A percentile compares a stretch with the other conserved stretches of the same genome.
Conservation (phyloP, 1,140 invertebrate genomes). For the Rhyacophila brunnea region DNA sequence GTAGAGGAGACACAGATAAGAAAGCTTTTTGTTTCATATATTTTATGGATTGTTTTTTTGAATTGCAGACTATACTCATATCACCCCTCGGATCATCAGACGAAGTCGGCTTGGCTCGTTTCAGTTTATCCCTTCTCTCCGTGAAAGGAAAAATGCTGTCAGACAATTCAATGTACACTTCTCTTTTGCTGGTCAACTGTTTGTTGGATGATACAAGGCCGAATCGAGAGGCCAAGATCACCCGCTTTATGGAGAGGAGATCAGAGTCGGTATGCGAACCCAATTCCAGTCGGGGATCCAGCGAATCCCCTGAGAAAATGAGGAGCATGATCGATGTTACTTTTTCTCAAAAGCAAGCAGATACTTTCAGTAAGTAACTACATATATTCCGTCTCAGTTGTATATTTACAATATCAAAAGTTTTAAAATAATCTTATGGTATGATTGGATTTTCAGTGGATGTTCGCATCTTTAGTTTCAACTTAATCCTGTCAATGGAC, state of each 20-base stretch:
- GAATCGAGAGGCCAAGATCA: slow-evolving; percentile 59
- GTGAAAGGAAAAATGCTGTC: slow-evolving; percentile 76
- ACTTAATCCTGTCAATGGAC: slow-evolving; percentile 82
- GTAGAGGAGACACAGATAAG: no score
- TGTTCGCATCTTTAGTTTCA: slow-evolving; percentile 78
- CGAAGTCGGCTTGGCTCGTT: slow-evolving; percentile 68
- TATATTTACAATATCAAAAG: no score
- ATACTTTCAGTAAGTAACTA: slow-evolving; percentile 69
- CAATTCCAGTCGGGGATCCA: slow-evolving; percentile 4
- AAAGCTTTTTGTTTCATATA: no score
- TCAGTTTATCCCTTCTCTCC: slow-evolving; percentile 75
- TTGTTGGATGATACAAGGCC: slow-evolving; percentile 77
- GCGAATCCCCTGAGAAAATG: slow-evolving; percentile 41
- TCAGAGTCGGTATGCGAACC: slow-evolving; percentile 17
- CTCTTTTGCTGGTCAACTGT: slow-evolving; percentile 75
- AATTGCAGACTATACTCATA: slow-evolving; percentile 4
- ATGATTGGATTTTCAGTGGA: slow-evolving; percentile 67
- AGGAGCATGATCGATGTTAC: slow-evolving; percentile 76
- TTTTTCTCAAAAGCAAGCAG: slow-evolving; percentile 63
- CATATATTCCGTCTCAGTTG: no score
- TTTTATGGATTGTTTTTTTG: no score
- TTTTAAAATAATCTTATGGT: no score
- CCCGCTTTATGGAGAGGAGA: slow-evolving; percentile 44
- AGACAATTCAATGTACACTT: slow-evolving; percentile 70
- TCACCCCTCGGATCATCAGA: slow-evolving; percentile 11